Conservation (phyloP, 1,140 invertebrate genomes). For the Conus ventricosus region DNA sequence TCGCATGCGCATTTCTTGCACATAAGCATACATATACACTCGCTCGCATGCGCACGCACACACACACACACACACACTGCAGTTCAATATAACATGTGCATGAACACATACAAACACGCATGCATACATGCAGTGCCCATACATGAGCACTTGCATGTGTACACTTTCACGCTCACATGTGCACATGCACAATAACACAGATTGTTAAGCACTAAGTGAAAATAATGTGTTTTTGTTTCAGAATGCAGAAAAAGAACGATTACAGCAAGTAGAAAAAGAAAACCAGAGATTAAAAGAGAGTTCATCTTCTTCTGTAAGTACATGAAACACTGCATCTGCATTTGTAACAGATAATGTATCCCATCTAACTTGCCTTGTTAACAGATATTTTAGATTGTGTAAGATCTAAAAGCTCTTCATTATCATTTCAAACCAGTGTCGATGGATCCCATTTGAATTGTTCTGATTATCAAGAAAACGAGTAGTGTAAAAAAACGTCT, state of each 20-base stretch:
- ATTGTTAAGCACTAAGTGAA: not conserved
- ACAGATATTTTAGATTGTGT: no score
- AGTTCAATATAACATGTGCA: not conserved
- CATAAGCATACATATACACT: no score
- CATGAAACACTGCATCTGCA: not conserved
- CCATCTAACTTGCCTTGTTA: no score
- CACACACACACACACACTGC: not conserved
- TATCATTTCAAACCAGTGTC: no score
- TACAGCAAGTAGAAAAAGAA: conserved; percentile 28
- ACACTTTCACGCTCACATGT: not conserved
- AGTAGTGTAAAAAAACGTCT: no score
- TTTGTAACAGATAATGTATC: no score
- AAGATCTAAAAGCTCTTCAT: no score
- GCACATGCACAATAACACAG: not conserved
- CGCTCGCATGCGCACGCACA: not conserved
- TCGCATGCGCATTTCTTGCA: no score
- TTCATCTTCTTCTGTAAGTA: conserved; percentile 29
- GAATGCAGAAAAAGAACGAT: conserved; percentile 20
- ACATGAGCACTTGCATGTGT: not conserved
- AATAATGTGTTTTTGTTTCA: conserved; percentile 5
- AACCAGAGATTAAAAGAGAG: conserved; percentile 31
- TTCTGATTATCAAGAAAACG: no score
- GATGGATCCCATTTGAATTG: no score
- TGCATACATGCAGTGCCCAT: not conserved
- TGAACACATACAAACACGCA: not conserved